Base-by-base conservation (phyloP, 1,140 invertebrate species). In the Leptinotarsa texana region DNA sequence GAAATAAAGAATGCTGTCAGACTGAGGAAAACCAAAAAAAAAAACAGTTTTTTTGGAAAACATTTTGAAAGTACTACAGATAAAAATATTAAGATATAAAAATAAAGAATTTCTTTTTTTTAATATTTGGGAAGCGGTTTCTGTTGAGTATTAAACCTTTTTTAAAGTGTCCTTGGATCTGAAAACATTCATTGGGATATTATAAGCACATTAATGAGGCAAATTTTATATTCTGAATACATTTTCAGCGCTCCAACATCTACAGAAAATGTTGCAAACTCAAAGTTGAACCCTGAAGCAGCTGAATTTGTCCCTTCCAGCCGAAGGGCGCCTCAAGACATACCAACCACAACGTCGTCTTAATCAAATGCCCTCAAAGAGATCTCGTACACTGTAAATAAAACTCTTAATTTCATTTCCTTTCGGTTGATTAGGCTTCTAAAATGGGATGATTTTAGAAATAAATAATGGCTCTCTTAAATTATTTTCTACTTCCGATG, bases 281-380 rank as follows among this genome's bases (percentile, higher is more conserved):
- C 78, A 49, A 79, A 77, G 49, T 74, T 83, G 42, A 83, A 83
- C 63, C 82, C 82, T 63, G 80, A 82, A 78, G 82, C 82, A 8
- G 82, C 80, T 4, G 82, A 83, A 76, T 83, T 83, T 68, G 77
- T 83, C 42, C 82, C 82, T n/a, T 75, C 74, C 3, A 77, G 8
- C 18, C 22, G 69, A 73, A 65, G 74, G 49, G 72, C 71, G 48
- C 70, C 75, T 22, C 73, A 77, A 73, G 73, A 76, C 21, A 73
- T 61, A 22, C 61, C 73, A 63, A 74, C 72, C 13, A 63, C 75
- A 27, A 63, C 75, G 47, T 73, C 33, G 22, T 75, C 70, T 48
- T 70, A 72, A 75, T 77, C 69, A 75, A 74, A 77, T 13, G 48
- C 73, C 61, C 61, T 66, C 66, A 47, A 65, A 24, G 63, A 42